These are phyloP conservation scores for Dasypogon diadema DNA, from an alignment of 2,888 invertebrate genomes.

Conservation along the genomic window DNA sequence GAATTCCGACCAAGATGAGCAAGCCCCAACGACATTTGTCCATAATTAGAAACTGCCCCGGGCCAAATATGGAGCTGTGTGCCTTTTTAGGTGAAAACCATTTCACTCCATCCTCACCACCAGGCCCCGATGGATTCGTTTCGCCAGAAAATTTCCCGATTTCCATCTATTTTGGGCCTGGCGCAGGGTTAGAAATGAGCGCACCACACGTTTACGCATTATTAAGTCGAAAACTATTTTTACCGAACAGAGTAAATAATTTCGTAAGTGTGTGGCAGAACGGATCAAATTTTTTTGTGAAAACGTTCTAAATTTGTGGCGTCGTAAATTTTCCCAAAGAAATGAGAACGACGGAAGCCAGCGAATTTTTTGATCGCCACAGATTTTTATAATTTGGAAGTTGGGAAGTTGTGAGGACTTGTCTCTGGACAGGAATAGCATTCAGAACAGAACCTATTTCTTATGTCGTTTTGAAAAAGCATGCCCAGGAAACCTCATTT, in stretches of 20 bases:
- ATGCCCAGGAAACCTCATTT: too few species aligned
- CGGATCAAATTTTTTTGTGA: not conserved
- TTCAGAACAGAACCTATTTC: too few species aligned
- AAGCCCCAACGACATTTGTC: conserved; percentile 4
- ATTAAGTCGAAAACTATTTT: conserved; percentile 43
- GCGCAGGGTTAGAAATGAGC: conserved; percentile 45
- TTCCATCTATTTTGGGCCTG: conserved; percentile 37
- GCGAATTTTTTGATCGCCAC: too few species aligned
- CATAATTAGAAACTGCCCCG: conserved; percentile 47
- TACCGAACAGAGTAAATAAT: conserved; percentile 49
- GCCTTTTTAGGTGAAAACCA: conserved; percentile 35
- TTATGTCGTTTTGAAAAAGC: too few species aligned
- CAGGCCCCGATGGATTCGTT: not conserved
- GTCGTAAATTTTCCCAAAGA: not conserved
- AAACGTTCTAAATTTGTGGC: conserved; percentile 8
- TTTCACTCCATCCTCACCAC: not conserved
- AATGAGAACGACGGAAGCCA: not conserved
- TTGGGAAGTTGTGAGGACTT: too few species aligned
- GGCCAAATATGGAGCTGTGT: conserved; percentile 34
- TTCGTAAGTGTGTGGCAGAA: conserved; percentile 4
- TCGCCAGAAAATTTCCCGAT: conserved; percentile 5
- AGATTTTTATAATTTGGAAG: too few species aligned
- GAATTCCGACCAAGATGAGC: not conserved
- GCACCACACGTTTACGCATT: conserved; percentile 43
- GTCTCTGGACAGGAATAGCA: too few species aligned